Base-by-base conservation (phyloP, 1,140 invertebrate genomes). In the Sycophila sp. region DNA sequence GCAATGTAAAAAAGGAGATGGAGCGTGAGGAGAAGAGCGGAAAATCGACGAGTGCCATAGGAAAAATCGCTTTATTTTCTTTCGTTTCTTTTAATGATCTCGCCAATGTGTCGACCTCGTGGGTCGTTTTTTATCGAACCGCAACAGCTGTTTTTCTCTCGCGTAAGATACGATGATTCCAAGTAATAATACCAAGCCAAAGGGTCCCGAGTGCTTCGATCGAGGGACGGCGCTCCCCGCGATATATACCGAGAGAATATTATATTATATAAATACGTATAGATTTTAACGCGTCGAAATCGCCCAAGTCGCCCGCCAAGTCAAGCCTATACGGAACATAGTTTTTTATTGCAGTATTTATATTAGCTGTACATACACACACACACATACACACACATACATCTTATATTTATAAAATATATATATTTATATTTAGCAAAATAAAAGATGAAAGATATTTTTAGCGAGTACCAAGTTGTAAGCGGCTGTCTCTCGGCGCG, bases 271-370 rank as follows among this genome's bases (percentile, higher is more conserved):
- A 58, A 36, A 58, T 68, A 58, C 53, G 53, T 68, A 59, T 59
- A 58, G 36, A 60, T 42, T 36, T 55, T 32, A 40, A 63, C 28
- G 59, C 59, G 63, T 36, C 49, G 55, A 56, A 70, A 49, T 62
- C 68, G 38, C 68, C 55, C n/a, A n/a, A n/a, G n/a, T n/a, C n/a
- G n/a, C n/a, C 11, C 51, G 70, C 74, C 76, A 74, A 81, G 78
- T 79, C 79, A 80, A 53, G 19, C 59, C 72, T 72, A 73, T 56
- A 47, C 65, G 76, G 77, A 78, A 72, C 58, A 82, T 83, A 83
- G 74, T 84, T 84, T 83, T 83, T 40, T 83, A 82, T 77, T 67
- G 71, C 80, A 84, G 77, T 85, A 83, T 83, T 84, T 85, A 83
- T 82, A 82, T 40, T 80, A 83, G 76, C 74, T 82, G 79, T 80